phyloP scores from a whole-genome alignment of 1,140 invertebrate genomes.

The Lineus longissimus region DNA sequence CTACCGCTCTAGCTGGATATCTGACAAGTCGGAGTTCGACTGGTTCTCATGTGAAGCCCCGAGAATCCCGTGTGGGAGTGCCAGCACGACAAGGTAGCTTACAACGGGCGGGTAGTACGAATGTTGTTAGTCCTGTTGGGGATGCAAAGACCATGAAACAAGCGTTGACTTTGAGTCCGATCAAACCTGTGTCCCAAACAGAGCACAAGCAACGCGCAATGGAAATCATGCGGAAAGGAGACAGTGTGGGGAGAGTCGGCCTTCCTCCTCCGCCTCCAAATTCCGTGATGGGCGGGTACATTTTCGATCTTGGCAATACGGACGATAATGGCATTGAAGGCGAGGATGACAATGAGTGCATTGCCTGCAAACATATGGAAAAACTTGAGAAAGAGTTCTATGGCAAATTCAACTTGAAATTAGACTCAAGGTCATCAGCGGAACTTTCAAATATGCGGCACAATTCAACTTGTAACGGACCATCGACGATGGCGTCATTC shows the following conservation, averaged over 20 bases:
- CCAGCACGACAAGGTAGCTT: neutral
- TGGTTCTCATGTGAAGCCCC: neutral
- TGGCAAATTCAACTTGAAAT: neutral
- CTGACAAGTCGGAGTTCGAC: neutral
- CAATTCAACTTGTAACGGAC: no score
- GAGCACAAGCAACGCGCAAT: neutral
- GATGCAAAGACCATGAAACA: neutral
- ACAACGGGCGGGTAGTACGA: neutral
- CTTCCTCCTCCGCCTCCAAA: neutral
- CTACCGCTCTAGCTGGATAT: neutral
- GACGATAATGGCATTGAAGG: neutral
- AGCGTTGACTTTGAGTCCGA: neutral
- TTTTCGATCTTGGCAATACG: neutral
- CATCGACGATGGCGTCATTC: no score
- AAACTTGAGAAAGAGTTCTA: slow-evolving; percentile 5
- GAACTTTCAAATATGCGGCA: no score
- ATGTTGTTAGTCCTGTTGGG: neutral
- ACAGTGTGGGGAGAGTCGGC: neutral
- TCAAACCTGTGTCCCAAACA: neutral
- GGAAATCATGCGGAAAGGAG: neutral
- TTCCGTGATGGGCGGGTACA: neutral
- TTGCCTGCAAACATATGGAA: neutral
- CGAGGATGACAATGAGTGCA: neutral
- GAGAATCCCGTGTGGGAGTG: neutral
- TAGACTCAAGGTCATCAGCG: no score